Evolutionary conservation across 2,888 invertebrate species (phyloP), one percentile per base, ranked within the genome.

Genomic region (Netelia melanura): DNA sequence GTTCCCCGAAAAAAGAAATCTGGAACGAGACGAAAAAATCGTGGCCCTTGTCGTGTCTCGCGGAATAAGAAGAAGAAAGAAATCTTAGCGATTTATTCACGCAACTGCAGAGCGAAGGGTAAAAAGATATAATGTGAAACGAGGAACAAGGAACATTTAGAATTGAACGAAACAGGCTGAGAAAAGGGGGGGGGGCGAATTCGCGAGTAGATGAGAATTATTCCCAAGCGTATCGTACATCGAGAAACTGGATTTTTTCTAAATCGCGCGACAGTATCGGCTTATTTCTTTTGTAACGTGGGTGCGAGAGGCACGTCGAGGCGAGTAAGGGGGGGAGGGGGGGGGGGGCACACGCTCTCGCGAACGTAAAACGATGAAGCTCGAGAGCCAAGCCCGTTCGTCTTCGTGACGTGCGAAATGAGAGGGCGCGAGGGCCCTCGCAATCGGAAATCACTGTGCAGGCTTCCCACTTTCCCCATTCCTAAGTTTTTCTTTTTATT

Each of bases 351-450:
- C 23, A 71, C 76, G 79, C 17, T 72, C 21, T 72, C 85, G 77
- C 86, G 38, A 61, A 70, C 54, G 71, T 48, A 65, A 85, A 75
- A 84, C 81, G 77, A 84, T 38, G 38, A 87, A 86, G 86, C 89
- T 87, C 86, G 88, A 83, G 87, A 84, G 88, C 89, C 87, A 82
- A 71, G 85, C 90, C 87, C 90, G 91, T 92, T 91, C 87, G 90
- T 92, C 92, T 92, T 92, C 91, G 87, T 88, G 92, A 92, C 92
- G 91, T 91, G 87, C 90, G 91, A 92, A 92, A 92, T 92, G 91
- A 93, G 79, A 79, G 79, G 58, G 92, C 89, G 81, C 88, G 81
- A 88, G 89, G 87, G 91, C 72, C 62, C 48, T 14, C 48, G 21
- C 91, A 92, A 92, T 92, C 91, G 91, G 91, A 92, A 91, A 87